Evolutionary conservation across 1,140 invertebrate species (phyloP).

Genomic region (Phymastichus coffea): DNA sequence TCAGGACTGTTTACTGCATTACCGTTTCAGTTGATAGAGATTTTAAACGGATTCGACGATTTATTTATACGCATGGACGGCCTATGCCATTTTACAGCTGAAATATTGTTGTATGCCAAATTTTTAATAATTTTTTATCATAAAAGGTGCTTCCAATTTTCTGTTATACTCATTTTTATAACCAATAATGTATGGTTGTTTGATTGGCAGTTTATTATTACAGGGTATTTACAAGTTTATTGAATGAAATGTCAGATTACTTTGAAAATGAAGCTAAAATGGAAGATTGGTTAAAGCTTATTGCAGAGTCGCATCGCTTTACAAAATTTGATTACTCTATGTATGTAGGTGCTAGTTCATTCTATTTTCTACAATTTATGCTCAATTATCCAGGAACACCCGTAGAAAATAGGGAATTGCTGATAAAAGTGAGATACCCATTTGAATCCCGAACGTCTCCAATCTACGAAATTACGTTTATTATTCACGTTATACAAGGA

Average conservation of each 20-base stretch:
- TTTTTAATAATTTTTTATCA: not conserved
- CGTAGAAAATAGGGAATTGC: not conserved
- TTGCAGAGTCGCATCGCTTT: too few species aligned
- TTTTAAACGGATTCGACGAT: not conserved
- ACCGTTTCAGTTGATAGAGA: not conserved
- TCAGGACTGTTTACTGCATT: not conserved
- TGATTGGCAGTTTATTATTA: too few species aligned
- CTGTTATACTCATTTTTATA: too few species aligned
- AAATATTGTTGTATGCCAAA: not conserved
- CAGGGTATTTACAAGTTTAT: not conserved
- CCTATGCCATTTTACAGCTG: not conserved
- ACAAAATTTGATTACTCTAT: not conserved
- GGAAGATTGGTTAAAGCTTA: too few species aligned
- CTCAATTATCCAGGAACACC: not conserved
- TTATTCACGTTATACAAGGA: not conserved
- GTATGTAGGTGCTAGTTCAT: not conserved
- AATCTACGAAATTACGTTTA: not conserved
- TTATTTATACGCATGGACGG: not conserved
- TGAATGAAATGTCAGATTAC: conserved; percentile 1
- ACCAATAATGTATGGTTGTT: too few species aligned
- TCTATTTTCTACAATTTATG: not conserved
- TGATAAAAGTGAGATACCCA: conserved; percentile 3
- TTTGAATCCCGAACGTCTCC: conserved; percentile 5
- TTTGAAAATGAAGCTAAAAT: not conserved
- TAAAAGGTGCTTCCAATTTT: not conserved